A percentile compares a stretch with the other conserved stretches of the same genome.
Evolutionary conservation across 2,797 vertebrate genomes (phyloP).

Genomic region (Thaleichthys pacificus): DNA sequence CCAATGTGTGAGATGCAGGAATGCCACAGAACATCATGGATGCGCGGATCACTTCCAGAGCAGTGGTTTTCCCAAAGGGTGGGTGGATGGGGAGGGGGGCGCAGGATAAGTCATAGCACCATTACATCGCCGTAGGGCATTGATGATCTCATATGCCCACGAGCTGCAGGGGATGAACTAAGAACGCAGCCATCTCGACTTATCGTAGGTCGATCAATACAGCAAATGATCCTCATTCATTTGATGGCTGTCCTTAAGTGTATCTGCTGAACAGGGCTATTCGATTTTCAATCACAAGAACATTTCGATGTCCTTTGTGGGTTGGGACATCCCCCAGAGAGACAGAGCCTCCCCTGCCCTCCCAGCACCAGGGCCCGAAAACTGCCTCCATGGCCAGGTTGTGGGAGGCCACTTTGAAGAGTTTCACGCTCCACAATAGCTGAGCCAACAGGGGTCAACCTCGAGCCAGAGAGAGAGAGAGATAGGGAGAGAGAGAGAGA

Average conservation of each 20-base stretch:
- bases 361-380: too few species aligned
- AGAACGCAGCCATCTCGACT: conserved; percentile 2
- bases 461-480: too few species aligned
- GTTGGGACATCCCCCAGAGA: too few species aligned
- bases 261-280: conserved; percentile 22
- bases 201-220: conserved; percentile 8
- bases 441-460: too few species aligned
- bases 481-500: too few species aligned
- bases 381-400: too few species aligned
- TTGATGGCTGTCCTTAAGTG: conserved; percentile 7
- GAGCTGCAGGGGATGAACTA: not conserved
- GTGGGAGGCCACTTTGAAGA: too few species aligned
- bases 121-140: not conserved
- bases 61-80: not conserved
- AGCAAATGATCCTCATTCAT: conserved; percentile 17
- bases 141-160: conserved; percentile 1
- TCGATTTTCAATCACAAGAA: conserved; percentile 30
- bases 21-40: not conserved
- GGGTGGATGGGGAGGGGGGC: too few species aligned
- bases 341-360: too few species aligned
- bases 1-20: not conserved
- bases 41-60: not conserved
- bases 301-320: conserved; percentile 19
- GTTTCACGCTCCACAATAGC: too few species aligned
- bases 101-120: not conserved